phyloP scores from a whole-genome alignment of 2,113 vertebrate species.

The Leptobrachium ailaonicum region DNA sequence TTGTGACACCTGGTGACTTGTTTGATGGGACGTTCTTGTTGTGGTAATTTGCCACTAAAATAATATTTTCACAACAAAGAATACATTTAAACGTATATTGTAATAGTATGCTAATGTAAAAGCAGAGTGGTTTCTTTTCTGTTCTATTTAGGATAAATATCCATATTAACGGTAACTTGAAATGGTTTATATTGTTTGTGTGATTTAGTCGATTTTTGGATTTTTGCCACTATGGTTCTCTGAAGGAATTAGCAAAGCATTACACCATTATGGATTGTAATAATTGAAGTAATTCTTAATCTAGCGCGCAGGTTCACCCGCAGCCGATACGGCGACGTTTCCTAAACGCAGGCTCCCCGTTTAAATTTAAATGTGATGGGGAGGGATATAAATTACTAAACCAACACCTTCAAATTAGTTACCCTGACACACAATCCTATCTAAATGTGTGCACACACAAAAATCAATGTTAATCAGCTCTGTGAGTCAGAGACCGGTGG shows the following conservation, averaged over 20 bases:
- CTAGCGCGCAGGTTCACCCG: background rate
- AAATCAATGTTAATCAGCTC: conserved; percentile 3
- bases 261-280: background rate
- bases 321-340: background rate
- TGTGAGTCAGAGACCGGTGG: background rate
- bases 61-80: no score
- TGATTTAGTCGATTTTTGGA: background rate
- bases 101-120: no score
- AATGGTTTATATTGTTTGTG: background rate
- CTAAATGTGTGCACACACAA: background rate
- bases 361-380: background rate
- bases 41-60: no score
- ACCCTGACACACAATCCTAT: background rate
- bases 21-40: no score
- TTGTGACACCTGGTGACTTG: no score
- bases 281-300: background rate
- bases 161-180: no score
- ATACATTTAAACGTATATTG: no score
- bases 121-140: no score
- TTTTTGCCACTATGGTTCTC: background rate
- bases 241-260: background rate
- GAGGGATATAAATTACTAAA: background rate
- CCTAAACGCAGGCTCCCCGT: background rate
- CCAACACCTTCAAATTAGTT: conserved; percentile 7
- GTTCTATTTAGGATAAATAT: no score